Base-by-base conservation (phyloP, 2,888 invertebrate genomes). In the Sarcophaga rosellei region DNA sequence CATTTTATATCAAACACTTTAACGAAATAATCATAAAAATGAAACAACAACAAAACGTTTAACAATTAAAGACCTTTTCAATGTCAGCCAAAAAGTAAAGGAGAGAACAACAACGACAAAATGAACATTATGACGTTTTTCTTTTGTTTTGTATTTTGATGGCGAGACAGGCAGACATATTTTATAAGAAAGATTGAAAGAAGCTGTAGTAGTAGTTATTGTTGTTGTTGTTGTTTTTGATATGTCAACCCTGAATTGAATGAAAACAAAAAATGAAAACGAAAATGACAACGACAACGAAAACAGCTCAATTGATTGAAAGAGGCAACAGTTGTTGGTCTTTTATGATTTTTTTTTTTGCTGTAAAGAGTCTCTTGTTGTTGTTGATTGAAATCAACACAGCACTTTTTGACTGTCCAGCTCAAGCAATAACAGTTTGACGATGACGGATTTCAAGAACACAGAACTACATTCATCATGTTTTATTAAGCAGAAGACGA, bases 301-400 rank as follows among this genome's bases (percentile, higher is more conserved):
- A 69, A 62, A 76, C 70, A 70, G 66, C 25, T 66, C 72, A 75
- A 70, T 84, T 86, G 86, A 84, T 86, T 81, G 81, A 84, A 81
- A 75, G 78, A 62, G 84, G 86, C 76, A 86, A 84, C 86, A 86
- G 86, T 86, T 86, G 86, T 86, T 86, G 86, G 86, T 72, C 81
- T 81, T 86, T 68, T 80, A 59, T 59, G 25, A 5, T 59, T 59
- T 59, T 59, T 21, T 3, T 10, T 10, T 15, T 23, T 23, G 2
- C 12, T 23, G n/a, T 20, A n/a, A 45, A 61, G 35, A 25, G 21
- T 65, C 69, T 65, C 69, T 62, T n/a, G 0, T 20, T 44, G 4
- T 12, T 44, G 66, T 66, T 35, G 35, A 35, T 45, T 44, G 66
- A 44, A 66, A 66, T 44, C 25, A 65, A 80, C 17, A 35, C n/a